A percentile compares a stretch with the other conserved stretches of the same genome.
Evolutionary conservation across 1,140 invertebrate species (phyloP).

Genomic region (Drosophila subobscura): DNA sequence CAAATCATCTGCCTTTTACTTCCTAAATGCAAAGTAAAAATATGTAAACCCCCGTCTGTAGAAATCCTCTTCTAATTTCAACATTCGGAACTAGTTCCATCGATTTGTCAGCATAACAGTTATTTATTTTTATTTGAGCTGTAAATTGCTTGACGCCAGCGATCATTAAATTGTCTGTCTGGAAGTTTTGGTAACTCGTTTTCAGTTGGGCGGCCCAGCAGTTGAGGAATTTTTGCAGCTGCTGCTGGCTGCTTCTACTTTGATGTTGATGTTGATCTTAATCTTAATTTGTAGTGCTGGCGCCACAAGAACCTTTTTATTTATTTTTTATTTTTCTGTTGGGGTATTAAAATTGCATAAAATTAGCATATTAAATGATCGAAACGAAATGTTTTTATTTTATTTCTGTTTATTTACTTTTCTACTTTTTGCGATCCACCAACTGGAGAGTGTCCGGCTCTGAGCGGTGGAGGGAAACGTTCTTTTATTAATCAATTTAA

Average conservation of each 20-base stretch:
- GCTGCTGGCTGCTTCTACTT: constrained; percentile 48
- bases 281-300: constrained; percentile 78
- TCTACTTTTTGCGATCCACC: too few species aligned
- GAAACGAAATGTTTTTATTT: constrained; percentile 52
- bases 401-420: constrained; percentile 48
- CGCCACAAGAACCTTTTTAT: constrained; percentile 60
- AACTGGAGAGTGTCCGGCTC: constrained; percentile 19
- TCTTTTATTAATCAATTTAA: constrained; percentile 64
- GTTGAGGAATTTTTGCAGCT: constrained; percentile 46
- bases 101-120: constrained; percentile 59
- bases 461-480: constrained; percentile 4
- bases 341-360: constrained; percentile 43
- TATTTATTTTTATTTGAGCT: constrained; percentile 75
- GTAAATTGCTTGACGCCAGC: constrained; percentile 75
- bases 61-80: neutral
- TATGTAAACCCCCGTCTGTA: neutral
- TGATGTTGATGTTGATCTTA: constrained; percentile 76
- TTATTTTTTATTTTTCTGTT: constrained; percentile 20
- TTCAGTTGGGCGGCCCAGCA: constrained; percentile 15
- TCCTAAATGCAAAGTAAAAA: neutral
- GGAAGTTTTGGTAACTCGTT: constrained; percentile 51
- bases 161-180: constrained; percentile 63
- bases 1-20: neutral
- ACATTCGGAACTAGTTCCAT: constrained; percentile 50
- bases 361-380: constrained; percentile 62